Conservation (phyloP, 2,113 vertebrate genomes). For the Ceyx margarethae region DNA sequence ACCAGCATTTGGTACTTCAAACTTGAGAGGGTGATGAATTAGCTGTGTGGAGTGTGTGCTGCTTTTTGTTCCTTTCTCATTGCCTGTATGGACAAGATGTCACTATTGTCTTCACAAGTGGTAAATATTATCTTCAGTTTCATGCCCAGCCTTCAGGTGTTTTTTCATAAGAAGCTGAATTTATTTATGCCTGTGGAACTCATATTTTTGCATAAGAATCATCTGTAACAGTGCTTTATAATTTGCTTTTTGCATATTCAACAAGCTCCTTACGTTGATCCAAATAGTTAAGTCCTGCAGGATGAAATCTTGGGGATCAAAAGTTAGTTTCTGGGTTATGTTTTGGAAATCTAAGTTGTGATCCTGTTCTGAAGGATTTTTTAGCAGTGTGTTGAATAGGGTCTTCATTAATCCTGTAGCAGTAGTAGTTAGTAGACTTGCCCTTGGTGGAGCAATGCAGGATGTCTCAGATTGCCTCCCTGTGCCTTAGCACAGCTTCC, state of each 20-base stretch:
- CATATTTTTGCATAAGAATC: neutral
- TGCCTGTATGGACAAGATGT: neutral
- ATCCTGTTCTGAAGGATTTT: neutral
- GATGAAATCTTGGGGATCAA: neutral
- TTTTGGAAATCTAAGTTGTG: neutral
- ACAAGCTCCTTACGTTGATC: neutral
- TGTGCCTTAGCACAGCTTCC: too few species aligned
- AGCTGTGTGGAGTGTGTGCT: neutral
- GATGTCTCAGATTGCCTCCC: too few species aligned
- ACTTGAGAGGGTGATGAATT: neutral
- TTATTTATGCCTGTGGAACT: neutral
- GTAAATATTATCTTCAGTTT: neutral
- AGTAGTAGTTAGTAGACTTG: too few species aligned
- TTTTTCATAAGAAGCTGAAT: neutral
- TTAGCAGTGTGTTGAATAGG: neutral
- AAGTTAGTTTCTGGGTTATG: neutral
- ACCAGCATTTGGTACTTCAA: neutral
- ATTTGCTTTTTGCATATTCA: neutral
- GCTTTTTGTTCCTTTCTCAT: neutral
- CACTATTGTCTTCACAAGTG: neutral
- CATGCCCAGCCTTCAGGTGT: neutral
- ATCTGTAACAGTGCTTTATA: neutral
- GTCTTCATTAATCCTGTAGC: neutral
- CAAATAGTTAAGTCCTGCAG: neutral
- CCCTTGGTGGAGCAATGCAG: too few species aligned